Percentiles rank a stretch among this genome's conserved stretches.
Conservation (phyloP, 2,797 vertebrate genomes). For the Mycteria americana region DNA sequence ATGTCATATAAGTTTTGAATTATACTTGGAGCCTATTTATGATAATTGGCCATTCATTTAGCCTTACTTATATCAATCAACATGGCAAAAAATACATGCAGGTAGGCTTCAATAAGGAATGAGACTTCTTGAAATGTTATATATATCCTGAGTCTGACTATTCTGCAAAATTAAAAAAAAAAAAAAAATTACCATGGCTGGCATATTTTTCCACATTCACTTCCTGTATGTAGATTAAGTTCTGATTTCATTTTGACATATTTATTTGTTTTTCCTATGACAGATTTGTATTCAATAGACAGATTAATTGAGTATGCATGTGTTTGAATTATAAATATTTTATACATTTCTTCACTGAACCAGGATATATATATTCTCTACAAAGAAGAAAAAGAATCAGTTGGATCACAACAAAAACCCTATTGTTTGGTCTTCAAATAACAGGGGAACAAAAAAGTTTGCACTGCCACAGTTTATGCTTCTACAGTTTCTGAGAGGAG, state of each 20-base stretch:
- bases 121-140: not conserved
- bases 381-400: not conserved
- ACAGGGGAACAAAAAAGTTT: not conserved
- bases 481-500: not conserved
- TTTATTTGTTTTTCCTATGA: not conserved
- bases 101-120: not conserved
- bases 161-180: not conserved
- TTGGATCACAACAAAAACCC: not conserved
- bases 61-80: not conserved
- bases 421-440: not conserved
- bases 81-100: not conserved
- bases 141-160: not conserved
- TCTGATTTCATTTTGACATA: not conserved
- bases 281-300: not conserved
- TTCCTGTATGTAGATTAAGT: not conserved
- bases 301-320: not conserved
- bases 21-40: not conserved
- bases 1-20: not conserved
- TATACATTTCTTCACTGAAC: not conserved
- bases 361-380: not conserved
- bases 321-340: not conserved
- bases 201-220: not conserved
- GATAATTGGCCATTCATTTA: conserved; percentile 3
- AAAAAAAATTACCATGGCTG: not conserved
- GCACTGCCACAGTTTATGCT: not conserved